phyloP scores from a whole-genome alignment of 2,888 invertebrate genomes.

The Tinea semifulvella region DNA sequence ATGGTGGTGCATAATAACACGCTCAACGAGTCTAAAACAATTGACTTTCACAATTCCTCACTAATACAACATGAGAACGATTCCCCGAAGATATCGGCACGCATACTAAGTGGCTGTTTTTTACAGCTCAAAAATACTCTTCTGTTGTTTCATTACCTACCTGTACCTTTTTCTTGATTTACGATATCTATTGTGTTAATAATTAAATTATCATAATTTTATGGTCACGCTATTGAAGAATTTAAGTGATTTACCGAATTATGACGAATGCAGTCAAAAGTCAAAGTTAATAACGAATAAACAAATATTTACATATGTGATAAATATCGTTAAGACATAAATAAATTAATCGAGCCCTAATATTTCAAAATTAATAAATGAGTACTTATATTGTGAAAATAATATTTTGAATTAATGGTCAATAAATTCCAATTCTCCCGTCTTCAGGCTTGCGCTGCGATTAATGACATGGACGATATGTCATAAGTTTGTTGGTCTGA shows the following conservation, averaged over 20 bases:
- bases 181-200: too few species aligned
- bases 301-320: slow-evolving; percentile 64
- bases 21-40: slow-evolving; percentile 38
- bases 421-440: slow-evolving; percentile 67
- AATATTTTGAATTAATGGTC: slow-evolving; percentile 68
- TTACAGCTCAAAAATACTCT: not conserved
- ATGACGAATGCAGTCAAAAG: slow-evolving; percentile 41
- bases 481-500: slow-evolving; percentile 24
- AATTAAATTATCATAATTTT: too few species aligned
- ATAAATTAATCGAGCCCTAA: slow-evolving; percentile 68
- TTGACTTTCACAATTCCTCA: slow-evolving; percentile 23
- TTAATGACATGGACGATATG: slow-evolving; percentile 26
- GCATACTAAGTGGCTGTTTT: not conserved
- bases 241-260: not conserved
- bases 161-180: too few species aligned
- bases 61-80: slow-evolving; percentile 23
- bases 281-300: slow-evolving; percentile 58
- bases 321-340: slow-evolving; percentile 67
- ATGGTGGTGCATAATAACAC: slow-evolving; percentile 38
- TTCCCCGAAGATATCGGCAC: slow-evolving; percentile 16
- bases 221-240: too few species aligned
- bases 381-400: slow-evolving; percentile 68
- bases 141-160: too few species aligned
- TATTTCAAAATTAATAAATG: slow-evolving; percentile 69
- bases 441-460: slow-evolving; percentile 63